A percentile compares a stretch with the other conserved stretches of the same genome.
These are phyloP conservation scores for Cosmopolites sordidus DNA, from an alignment of 2,888 invertebrate genomes.

Conservation along the genomic window DNA sequence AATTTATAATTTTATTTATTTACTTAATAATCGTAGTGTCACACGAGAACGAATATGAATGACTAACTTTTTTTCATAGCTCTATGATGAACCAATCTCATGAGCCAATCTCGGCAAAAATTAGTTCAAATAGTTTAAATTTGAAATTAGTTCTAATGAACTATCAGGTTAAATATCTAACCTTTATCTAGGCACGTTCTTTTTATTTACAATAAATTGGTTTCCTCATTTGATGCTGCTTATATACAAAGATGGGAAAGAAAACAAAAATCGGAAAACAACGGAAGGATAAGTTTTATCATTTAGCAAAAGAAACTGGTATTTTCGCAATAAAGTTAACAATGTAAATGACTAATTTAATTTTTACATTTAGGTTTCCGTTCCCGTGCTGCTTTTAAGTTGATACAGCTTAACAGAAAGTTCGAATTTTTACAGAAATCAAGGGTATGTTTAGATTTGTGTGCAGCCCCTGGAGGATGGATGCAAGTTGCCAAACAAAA, in stretches of 20 bases:
- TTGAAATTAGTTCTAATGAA: no score
- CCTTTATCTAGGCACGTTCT: no score
- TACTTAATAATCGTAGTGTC: no score
- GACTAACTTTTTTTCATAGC: no score
- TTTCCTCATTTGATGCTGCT: no score
- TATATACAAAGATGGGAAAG: constrained; percentile 27
- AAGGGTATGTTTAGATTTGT: constrained; percentile 94
- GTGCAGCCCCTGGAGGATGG: constrained; percentile 99
- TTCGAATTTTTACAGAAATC: constrained; percentile 95
- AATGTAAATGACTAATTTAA: background rate
- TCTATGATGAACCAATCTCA: no score
- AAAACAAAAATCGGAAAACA: constrained; percentile 75
- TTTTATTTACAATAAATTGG: no score
- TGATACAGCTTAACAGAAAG: constrained; percentile 95
- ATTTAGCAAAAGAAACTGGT: constrained; percentile 98
- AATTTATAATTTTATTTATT: no score
- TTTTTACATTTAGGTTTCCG: constrained; percentile 68
- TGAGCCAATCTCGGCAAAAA: no score
- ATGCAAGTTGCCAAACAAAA: constrained; percentile 97
- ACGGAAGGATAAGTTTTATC: constrained; percentile 97
- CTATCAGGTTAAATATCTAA: no score
- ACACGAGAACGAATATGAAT: no score
- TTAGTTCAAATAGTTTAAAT: no score
- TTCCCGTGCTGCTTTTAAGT: constrained; percentile 98
- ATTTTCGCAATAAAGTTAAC: constrained; percentile 26